Evolutionary conservation across 2,797 vertebrate genomes (phyloP), one percentile per base, ranked within the genome.

Genomic region (Bradypus variegatus): DNA sequence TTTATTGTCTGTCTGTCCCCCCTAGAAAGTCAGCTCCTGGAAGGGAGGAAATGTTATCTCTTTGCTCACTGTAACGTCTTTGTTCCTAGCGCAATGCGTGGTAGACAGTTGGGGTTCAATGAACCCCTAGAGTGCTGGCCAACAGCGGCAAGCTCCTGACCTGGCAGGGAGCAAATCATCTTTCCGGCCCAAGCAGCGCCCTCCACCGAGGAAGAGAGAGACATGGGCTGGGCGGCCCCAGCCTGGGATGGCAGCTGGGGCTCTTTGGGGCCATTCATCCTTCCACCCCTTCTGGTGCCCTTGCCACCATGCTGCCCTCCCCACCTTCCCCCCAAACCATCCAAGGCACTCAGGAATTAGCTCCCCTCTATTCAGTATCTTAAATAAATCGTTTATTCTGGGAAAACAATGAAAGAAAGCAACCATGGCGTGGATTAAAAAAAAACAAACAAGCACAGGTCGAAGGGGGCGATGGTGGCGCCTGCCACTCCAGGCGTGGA

Each of bases 381-480:
- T 94, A 94, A 80, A 94, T 81, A 95, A 93, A 95, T 53, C 5
- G 5, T 96, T 95, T 96, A 95, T 95, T 95, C 75, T 79, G 76
- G 80, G 91, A 38, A 84, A 93, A 94, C 86, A 93, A 91, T 88
- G 60, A 73, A 78, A 92, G 93, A 93, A 85, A 88, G 65, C 70
- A 83, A 89, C 73, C 15, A 15, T 38, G 55, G 62, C 70, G 83
- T 75, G 83, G 60, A 73, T 93, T 91, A 78, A 77, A 78, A 77
- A 93, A 90, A 94, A 92, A 53, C 72, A 76, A 82, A 72, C 27
- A 76, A 87, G 75, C 64, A 65, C 10, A 78, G 73, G 69, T 36
- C 38, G 84, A 80, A 93, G 77, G 55, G 86, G 38, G 62, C 84
- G 31, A 81, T n/a, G 85, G 53, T n/a, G 25, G 25, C 12, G 23